A percentile compares a stretch with the other conserved stretches of the same genome.
phyloP scores from a whole-genome alignment of 2,797 vertebrate genomes.

The Urocyon cinereoargenteus region DNA sequence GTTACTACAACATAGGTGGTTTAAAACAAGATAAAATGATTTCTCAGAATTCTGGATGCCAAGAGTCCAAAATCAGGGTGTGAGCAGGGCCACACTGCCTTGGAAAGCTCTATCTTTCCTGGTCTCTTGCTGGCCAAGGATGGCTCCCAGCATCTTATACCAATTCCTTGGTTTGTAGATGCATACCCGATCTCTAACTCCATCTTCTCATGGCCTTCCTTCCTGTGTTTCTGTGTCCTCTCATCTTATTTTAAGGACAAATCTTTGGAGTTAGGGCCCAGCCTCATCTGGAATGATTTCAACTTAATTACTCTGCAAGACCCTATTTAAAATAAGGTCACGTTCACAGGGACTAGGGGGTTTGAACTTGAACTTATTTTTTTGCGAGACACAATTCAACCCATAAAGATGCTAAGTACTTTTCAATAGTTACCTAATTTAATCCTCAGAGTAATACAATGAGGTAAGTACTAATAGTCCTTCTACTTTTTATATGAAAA shows the following conservation, averaged over 20 bases:
- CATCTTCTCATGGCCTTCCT: background rate
- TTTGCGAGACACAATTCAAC: background rate
- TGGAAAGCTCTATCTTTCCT: background rate
- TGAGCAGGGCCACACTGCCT: background rate
- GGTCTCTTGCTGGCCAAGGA: background rate
- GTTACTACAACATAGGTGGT: background rate
- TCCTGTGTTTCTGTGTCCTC: background rate
- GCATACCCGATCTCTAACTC: background rate
- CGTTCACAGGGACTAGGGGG: background rate
- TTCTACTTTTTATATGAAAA: background rate
- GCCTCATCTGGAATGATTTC: background rate
- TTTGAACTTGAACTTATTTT: background rate
- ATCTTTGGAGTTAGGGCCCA: background rate
- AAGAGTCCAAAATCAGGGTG: background rate
- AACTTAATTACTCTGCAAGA: background rate
- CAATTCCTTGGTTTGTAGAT: background rate
- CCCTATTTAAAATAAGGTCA: background rate
- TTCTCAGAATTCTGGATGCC: background rate
- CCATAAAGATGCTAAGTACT: background rate
- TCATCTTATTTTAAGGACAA: background rate
- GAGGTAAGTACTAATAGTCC: background rate
- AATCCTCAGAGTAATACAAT: background rate
- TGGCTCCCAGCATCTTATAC: background rate
- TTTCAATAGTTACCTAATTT: background rate
- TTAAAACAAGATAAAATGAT: background rate